phyloP scores from a whole-genome alignment of 2,888 invertebrate genomes.

The Dryomyza anilis region DNA sequence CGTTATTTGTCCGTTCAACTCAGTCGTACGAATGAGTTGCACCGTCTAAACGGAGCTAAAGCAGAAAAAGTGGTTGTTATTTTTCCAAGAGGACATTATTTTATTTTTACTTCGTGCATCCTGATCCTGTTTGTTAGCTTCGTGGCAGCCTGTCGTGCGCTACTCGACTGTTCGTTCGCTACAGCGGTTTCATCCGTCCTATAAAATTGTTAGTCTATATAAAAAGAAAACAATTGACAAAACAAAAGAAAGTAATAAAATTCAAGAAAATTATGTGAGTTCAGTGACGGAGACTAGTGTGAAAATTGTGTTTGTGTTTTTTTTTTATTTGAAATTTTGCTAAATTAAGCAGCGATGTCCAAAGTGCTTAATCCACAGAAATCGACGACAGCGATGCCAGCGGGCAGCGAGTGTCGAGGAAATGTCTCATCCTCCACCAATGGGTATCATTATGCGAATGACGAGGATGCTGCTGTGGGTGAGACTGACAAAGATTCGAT shows the following conservation, averaged over 20 bases:
- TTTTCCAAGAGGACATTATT: constrained; percentile 5
- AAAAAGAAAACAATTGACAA: background rate
- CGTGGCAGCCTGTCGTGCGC: constrained; percentile 14
- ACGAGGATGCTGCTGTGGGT: background rate
- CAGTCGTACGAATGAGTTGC: too few species aligned
- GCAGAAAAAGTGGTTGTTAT: background rate
- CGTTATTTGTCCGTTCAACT: too few species aligned
- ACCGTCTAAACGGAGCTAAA: too few species aligned
- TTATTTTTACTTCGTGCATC: constrained; percentile 17
- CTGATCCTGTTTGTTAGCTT: constrained; percentile 9
- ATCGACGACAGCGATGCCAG: constrained; percentile 26
- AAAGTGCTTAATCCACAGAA: constrained; percentile 47
- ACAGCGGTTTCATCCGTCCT: constrained; percentile 21
- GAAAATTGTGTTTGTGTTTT: background rate
- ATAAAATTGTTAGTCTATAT: background rate
- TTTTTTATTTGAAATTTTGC: background rate
- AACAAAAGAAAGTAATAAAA: background rate
- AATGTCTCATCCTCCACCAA: background rate
- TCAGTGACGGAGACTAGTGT: background rate
- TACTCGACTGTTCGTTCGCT: constrained; percentile 27
- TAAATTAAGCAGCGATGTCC: constrained; percentile 41
- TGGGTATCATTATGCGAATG: background rate
- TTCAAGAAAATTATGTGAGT: constrained; percentile 4
- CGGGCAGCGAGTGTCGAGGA: constrained; percentile 13
- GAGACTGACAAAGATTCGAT: constrained; percentile 14